Conservation (phyloP, 2,888 invertebrate species). For the Philopedon plagiatum region DNA sequence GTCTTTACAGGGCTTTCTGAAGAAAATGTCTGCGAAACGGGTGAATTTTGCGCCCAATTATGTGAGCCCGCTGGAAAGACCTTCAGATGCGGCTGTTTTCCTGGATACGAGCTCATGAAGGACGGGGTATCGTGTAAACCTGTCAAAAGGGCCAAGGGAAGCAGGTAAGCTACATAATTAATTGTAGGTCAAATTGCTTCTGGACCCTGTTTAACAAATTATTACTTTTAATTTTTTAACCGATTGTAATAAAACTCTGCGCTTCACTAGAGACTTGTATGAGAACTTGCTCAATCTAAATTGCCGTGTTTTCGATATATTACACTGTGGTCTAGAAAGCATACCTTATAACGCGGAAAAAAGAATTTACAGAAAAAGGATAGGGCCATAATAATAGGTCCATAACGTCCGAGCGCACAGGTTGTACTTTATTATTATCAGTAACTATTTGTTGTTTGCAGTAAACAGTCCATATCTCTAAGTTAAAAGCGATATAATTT, state of each 20-base stretch:
- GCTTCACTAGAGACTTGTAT: too few species aligned
- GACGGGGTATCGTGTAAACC: conserved; percentile 80
- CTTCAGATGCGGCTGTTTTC: conserved; percentile 79
- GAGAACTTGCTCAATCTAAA: too few species aligned
- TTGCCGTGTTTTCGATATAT: too few species aligned
- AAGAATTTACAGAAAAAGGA: too few species aligned
- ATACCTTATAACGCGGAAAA: too few species aligned
- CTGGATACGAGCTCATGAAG: conserved; percentile 78
- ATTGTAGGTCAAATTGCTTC: conserved; percentile 19
- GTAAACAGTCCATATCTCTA: too few species aligned
- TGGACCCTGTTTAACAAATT: conserved; percentile 7
- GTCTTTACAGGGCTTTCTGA: conserved; percentile 43
- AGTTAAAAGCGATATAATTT: too few species aligned
- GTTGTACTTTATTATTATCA: too few species aligned
- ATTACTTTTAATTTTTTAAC: conserved; percentile 5
- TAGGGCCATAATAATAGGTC: too few species aligned
- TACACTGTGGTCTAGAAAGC: too few species aligned
- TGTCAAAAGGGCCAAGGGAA: conserved; percentile 61
- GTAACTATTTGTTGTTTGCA: too few species aligned
- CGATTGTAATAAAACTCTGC: neutral
- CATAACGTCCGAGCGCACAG: too few species aligned
- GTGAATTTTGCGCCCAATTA: conserved; percentile 81
- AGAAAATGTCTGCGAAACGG: conserved; percentile 74
- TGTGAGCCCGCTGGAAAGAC: conserved; percentile 83
- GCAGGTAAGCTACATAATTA: conserved; percentile 41